phyloP scores from a whole-genome alignment of 2,888 invertebrate genomes.

The Antheraea assamensis region DNA sequence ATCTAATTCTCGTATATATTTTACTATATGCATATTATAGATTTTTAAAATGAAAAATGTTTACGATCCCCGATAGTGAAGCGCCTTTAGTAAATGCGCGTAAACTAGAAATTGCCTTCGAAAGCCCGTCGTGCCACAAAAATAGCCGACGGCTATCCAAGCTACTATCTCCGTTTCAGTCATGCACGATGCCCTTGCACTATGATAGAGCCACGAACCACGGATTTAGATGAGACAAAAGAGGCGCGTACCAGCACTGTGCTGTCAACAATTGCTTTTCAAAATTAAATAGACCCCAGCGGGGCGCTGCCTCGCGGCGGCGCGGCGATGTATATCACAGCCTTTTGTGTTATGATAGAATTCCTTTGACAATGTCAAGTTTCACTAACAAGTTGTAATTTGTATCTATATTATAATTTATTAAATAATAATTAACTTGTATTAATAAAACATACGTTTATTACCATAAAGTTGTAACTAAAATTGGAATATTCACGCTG shows the following conservation, averaged over 20 bases:
- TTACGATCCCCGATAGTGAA: neutral
- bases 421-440: neutral
- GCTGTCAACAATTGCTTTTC: slow-evolving; percentile 5
- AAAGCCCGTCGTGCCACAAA: slow-evolving; percentile 46
- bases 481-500: neutral
- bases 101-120: slow-evolving; percentile 36
- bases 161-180: slow-evolving; percentile 35
- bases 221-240: slow-evolving; percentile 15
- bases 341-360: slow-evolving; percentile 10
- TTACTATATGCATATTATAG: neutral
- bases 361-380: slow-evolving; percentile 22
- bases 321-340: neutral
- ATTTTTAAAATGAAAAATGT: neutral
- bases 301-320: neutral
- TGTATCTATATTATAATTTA: neutral
- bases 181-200: slow-evolving; percentile 35
- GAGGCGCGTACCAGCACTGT: neutral
- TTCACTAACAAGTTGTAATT: slow-evolving; percentile 1
- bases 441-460: neutral
- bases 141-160: slow-evolving; percentile 41
- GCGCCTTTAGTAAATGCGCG: slow-evolving; percentile 26
- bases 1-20: too few species aligned
- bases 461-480: neutral
- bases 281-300: slow-evolving; percentile 3
- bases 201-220: slow-evolving; percentile 24